Conservation (phyloP, 2,113 vertebrate genomes). For the Garra rufa region DNA sequence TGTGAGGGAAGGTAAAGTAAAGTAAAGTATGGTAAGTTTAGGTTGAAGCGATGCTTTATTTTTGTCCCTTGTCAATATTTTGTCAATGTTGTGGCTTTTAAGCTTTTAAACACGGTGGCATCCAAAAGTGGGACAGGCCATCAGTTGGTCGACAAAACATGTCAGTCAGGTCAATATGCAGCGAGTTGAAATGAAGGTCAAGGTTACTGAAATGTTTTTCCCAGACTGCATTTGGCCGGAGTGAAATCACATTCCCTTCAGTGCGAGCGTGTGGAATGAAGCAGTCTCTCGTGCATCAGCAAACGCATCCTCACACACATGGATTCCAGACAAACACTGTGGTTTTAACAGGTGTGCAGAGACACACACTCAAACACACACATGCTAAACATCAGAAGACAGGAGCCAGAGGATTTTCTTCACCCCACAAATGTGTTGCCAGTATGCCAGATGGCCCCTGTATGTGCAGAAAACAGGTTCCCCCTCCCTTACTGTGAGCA, state of each 20-base stretch:
- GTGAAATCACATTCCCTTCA: conserved; percentile 27
- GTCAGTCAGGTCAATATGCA: conserved; percentile 4
- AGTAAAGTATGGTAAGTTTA: neutral
- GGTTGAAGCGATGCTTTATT: neutral
- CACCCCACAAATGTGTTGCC: conserved; percentile 72
- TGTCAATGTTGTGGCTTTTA: conserved; percentile 40
- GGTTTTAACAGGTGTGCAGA: conserved; percentile 28
- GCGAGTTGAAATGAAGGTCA: conserved; percentile 30
- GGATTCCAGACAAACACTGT: conserved; percentile 13
- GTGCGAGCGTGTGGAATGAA: neutral
- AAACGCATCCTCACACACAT: neutral
- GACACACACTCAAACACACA: neutral
- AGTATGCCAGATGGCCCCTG: conserved; percentile 71
- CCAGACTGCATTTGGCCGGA: neutral
- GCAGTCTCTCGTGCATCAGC: neutral
- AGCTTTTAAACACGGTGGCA: conserved; percentile 31
- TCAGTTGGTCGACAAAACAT: conserved; percentile 19
- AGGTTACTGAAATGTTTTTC: conserved; percentile 25
- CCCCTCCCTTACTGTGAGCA: conserved; percentile 52
- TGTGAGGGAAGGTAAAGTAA: neutral
- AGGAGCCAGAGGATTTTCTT: conserved; percentile 60
- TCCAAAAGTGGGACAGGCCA: conserved; percentile 28
- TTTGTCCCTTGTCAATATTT: conserved; percentile 15
- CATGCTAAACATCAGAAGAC: conserved; percentile 59
- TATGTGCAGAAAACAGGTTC: conserved; percentile 52